Evolutionary conservation across 2,113 vertebrate genomes (phyloP).

Genomic region (Daubentonia madagascariensis): DNA sequence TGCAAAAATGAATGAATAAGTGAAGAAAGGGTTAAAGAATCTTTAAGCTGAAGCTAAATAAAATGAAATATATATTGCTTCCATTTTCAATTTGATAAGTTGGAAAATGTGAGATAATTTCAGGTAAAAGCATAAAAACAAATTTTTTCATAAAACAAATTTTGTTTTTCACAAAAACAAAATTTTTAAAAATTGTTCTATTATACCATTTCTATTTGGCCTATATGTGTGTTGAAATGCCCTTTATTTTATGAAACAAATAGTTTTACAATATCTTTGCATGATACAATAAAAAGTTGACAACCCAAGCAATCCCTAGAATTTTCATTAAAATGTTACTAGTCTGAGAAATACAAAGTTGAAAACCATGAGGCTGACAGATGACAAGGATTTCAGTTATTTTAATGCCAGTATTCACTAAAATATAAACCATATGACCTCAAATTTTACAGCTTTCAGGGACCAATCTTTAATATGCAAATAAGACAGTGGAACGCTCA

Average conservation of each 20-base stretch:
- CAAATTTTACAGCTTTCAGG: neutral
- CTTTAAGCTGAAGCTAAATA: neutral
- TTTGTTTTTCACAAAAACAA: neutral
- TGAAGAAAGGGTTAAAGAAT: neutral
- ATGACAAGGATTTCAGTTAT: conserved; percentile 4
- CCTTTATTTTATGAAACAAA: conserved; percentile 15
- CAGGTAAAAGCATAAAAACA: neutral
- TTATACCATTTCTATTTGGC: conserved; percentile 1
- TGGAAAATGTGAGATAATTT: neutral
- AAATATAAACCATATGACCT: conserved; percentile 1
- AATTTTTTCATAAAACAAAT: neutral
- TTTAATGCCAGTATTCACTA: neutral
- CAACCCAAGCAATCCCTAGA: neutral
- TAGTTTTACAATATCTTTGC: neutral
- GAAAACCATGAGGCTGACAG: neutral
- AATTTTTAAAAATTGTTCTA: neutral
- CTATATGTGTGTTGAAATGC: neutral
- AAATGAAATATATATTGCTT: neutral
- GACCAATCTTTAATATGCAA: neutral
- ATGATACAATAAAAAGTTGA: neutral
- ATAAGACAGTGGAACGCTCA: neutral
- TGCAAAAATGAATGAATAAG: neutral
- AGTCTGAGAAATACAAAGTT: neutral
- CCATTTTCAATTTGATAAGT: neutral
- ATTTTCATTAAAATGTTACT: neutral